Base-by-base conservation (phyloP, 1,140 invertebrate species). In the Myzus persicae region DNA sequence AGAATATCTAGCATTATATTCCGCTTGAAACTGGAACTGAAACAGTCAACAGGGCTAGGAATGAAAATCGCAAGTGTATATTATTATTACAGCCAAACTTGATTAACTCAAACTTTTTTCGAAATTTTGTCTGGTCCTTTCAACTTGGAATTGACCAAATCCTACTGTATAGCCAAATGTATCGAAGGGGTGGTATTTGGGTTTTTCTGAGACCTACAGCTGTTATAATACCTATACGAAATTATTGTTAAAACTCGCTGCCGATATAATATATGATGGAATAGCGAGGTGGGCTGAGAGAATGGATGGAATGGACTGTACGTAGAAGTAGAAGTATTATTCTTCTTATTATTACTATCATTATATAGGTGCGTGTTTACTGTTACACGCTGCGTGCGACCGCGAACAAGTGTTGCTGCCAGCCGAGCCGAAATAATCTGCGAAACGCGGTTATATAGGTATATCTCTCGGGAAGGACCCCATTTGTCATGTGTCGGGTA, bases 401-500 rank as follows among this genome's bases (percentile, higher is more conserved):
- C 91, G 44, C 91, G n/a, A 92, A 92, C 91, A 92, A 92, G 91
- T 92, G 91, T 92, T 84, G 44, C 36, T 82, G 31, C 90, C 67
- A 81, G 59, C 90, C n/a, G 42, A 40, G 76, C 81, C 26, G 81
- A 51, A 84, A 84, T 92, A 92, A 92, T 92, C 91, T 84, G 91
- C 24, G 91, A 81, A 91, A 91, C 67, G 18, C 31, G 14, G 59
- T 76, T 76, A 76, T 76, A 76, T 76, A 76, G 59, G 59, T 76
- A 40, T 90, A 67, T 90, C 5, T 59, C 9, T 18, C 38, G 54
- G 46, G 36, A 44, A 81, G 90, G 36, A 84, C 76, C 76, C 91
- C 91, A 92, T 92, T 92, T 92, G 81, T 92, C 91, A 92, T 92
- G 91, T 92, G 91, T 92, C 91, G 38, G 9, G 81, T 46, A n/a